Conservation (phyloP, 2,113 vertebrate species). For the Eudorcas thomsonii region DNA sequence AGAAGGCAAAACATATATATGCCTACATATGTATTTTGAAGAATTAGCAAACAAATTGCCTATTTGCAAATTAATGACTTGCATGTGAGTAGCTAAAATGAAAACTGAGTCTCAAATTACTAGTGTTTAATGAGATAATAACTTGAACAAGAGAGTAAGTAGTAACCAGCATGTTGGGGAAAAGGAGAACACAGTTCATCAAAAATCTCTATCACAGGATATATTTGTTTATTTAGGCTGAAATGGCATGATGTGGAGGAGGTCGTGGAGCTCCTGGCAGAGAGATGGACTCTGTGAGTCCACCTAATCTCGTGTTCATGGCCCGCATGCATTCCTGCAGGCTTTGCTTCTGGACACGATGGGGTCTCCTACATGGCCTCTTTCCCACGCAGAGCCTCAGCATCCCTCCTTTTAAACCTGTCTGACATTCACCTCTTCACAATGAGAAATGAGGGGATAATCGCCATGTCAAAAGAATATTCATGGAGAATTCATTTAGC, state of each 20-base stretch:
- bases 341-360: background rate
- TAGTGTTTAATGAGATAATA: conserved; percentile 28
- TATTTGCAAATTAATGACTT: conserved; percentile 21
- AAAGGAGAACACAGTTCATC: background rate
- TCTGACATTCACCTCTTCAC: background rate
- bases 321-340: background rate
- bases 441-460: background rate
- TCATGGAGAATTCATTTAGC: background rate
- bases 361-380: background rate
- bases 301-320: background rate
- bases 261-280: background rate
- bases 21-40: background rate
- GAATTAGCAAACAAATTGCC: background rate
- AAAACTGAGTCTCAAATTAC: conserved; percentile 22
- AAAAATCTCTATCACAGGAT: conserved; percentile 22
- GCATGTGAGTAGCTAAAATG: conserved; percentile 25
- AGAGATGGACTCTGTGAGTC: background rate
- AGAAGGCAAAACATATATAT: background rate
- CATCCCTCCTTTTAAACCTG: background rate
- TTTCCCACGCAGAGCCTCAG: background rate
- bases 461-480: background rate
- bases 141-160: background rate
- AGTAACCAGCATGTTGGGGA: background rate
- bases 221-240: background rate
- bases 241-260: background rate